Conservation (phyloP, 2,888 invertebrate genomes). For the Ligdia adustata region DNA sequence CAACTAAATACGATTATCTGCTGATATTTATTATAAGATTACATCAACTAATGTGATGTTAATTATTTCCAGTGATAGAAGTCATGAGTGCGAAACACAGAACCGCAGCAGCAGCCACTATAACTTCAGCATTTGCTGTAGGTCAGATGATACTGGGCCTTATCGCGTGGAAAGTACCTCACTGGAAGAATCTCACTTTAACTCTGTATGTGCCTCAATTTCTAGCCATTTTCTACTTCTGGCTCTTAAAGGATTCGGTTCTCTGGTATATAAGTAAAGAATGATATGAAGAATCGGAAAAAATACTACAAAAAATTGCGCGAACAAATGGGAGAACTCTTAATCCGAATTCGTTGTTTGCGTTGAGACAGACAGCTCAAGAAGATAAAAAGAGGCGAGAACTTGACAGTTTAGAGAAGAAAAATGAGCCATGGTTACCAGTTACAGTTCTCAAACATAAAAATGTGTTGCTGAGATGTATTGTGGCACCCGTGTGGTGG, state of each 20-base stretch:
- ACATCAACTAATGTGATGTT: too few relatives aligned
- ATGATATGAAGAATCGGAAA: conserved; percentile 85
- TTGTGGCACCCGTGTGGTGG: conserved; percentile 81
- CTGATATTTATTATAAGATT: too few relatives aligned
- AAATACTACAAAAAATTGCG: conserved; percentile 85
- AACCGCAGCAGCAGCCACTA: conserved; percentile 87
- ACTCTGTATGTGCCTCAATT: conserved; percentile 88
- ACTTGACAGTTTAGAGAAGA: conserved; percentile 36
- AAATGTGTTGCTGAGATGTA: conserved; percentile 49
- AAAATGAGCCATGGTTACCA: conserved; percentile 59
- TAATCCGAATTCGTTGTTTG: conserved; percentile 57
- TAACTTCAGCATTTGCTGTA: conserved; percentile 88
- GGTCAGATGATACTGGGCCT: conserved; percentile 88
- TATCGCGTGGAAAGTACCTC: conserved; percentile 86
- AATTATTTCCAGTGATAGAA: conserved; percentile 86
- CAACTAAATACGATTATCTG: too few relatives aligned
- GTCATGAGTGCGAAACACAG: conserved; percentile 89
- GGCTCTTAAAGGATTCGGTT: conserved; percentile 86
- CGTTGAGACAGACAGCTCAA: conserved; percentile 50
- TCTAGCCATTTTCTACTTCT: conserved; percentile 86
- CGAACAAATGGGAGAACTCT: conserved; percentile 79
- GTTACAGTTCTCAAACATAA: conserved; percentile 58
- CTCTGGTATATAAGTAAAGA: conserved; percentile 90
- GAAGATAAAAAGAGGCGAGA: conserved; percentile 48
- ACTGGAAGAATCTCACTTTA: conserved; percentile 88